Conservation (phyloP, 2,113 vertebrate species). For the Glaucidium brasilianum region DNA sequence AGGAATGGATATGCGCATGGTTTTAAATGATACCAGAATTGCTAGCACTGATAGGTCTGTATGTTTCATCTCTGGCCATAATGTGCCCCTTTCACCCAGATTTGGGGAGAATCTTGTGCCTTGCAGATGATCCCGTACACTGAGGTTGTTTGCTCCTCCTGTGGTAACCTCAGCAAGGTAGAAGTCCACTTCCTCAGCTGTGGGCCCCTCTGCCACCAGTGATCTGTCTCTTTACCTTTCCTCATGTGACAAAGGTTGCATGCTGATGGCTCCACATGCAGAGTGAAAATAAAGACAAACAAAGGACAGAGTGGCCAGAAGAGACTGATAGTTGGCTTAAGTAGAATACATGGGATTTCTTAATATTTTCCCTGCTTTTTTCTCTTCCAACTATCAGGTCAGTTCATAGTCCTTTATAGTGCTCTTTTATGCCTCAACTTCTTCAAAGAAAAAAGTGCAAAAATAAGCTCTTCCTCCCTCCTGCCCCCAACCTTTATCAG, state of each 20-base stretch:
- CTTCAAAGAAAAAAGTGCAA: background rate
- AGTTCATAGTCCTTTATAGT: background rate
- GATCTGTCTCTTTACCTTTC: background rate
- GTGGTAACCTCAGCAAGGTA: accelerated
- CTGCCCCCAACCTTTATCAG: background rate
- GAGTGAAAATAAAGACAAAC: background rate
- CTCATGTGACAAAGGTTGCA: background rate
- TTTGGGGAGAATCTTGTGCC: background rate
- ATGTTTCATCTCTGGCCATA: background rate
- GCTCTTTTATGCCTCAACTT: background rate
- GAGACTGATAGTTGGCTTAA: background rate
- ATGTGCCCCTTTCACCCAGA: background rate
- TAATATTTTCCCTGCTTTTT: background rate
- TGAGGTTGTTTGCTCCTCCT: background rate
- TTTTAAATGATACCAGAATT: background rate
- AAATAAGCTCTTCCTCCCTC: background rate
- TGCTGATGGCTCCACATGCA: accelerated
- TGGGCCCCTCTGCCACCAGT: accelerated
- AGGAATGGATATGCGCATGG: accelerated
- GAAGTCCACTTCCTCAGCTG: background rate
- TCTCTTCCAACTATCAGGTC: background rate
- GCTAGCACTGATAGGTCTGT: background rate
- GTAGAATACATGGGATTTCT: background rate
- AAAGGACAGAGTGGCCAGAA: background rate
- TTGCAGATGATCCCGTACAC: background rate